Evolutionary conservation across 2,113 vertebrate genomes (phyloP).

Genomic region (Enhydra lutris): DNA sequence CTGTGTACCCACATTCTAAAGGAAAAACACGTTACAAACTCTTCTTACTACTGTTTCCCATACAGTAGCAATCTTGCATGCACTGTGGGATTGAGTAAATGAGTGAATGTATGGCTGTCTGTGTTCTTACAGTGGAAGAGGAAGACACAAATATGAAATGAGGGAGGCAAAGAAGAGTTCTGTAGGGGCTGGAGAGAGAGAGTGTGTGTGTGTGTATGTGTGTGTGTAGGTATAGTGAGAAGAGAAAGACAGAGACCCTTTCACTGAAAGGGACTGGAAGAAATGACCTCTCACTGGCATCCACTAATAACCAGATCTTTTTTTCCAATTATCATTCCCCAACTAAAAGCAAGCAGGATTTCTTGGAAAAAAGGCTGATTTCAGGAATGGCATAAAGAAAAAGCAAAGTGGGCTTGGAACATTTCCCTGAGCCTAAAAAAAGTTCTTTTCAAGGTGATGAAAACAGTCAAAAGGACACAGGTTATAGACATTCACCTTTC

Average conservation of each 20-base stretch:
- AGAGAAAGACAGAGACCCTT: neutral
- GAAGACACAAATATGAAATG: neutral
- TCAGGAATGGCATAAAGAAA: neutral
- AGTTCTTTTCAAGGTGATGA: neutral
- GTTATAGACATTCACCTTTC: neutral
- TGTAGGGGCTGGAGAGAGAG: fast-evolving
- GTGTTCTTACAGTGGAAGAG: neutral
- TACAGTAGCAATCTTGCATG: neutral
- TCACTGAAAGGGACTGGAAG: neutral
- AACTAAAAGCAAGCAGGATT: neutral
- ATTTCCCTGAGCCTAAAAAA: neutral
- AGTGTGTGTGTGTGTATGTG: neutral
- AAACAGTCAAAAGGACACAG: neutral
- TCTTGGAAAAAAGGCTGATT: neutral
- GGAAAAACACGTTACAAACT: neutral
- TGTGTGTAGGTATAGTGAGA: neutral
- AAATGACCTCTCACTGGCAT: neutral
- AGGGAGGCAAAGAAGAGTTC: neutral
- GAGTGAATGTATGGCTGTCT: neutral
- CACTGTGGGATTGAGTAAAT: neutral
- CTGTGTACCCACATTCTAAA: neutral
- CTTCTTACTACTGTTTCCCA: neutral
- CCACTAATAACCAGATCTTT: neutral
- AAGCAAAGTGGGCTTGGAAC: neutral
- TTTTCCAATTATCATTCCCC: neutral